A percentile compares a stretch with the other conserved stretches of the same genome.
Conservation (phyloP, 2,888 invertebrate genomes). For the Zygogramma bicolorata region DNA sequence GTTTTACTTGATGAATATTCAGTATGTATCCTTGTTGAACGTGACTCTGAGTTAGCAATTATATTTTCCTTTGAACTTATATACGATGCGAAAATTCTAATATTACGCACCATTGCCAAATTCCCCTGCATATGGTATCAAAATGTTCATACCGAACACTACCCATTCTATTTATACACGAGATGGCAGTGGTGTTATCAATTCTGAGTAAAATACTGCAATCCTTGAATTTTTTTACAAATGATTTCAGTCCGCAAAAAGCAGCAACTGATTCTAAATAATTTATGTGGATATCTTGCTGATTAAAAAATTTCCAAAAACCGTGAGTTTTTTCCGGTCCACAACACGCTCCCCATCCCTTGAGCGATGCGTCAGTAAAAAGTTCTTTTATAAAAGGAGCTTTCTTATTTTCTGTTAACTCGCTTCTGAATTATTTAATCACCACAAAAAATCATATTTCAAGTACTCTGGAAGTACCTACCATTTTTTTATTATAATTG, state of each 20-base stretch:
- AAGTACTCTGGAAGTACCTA: too few species aligned
- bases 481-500: too few species aligned
- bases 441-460: too few species aligned
- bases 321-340: not conserved
- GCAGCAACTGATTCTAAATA: not conserved
- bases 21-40: not conserved
- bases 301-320: not conserved
- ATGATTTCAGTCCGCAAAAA: slow-evolving; percentile 6
- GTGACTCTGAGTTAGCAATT: slow-evolving; percentile 12
- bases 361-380: not conserved
- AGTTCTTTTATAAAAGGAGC: too few species aligned
- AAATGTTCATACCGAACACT: not conserved
- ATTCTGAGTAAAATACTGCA: slow-evolving; percentile 2
- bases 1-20: slow-evolving; percentile 14
- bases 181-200: slow-evolving; percentile 14
- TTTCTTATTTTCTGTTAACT: too few species aligned
- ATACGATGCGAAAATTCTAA: slow-evolving; percentile 5
- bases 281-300: not conserved
- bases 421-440: too few species aligned
- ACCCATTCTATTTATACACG: slow-evolving; percentile 15
- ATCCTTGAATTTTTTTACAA: not conserved
- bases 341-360: not conserved
- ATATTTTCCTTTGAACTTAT: slow-evolving; percentile 13
- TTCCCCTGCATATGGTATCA: not conserved
- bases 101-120: slow-evolving; percentile 25